Base-by-base conservation (phyloP, 1,140 invertebrate genomes). In the Melitaea cinxia region DNA sequence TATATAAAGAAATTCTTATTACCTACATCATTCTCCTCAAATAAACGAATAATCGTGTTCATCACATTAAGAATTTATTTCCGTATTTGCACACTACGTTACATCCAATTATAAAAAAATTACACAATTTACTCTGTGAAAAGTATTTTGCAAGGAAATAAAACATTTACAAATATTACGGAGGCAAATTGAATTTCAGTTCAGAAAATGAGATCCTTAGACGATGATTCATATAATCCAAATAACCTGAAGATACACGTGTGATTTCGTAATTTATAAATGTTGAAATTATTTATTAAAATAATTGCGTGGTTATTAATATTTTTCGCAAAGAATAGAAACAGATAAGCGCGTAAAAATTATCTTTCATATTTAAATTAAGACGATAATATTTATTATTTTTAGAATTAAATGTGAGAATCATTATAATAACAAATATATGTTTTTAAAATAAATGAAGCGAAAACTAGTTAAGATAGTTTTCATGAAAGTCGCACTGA, bases 151-250 rank as follows among this genome's bases (percentile, higher is more conserved):
- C 9, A 12, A 26, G 24, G 37, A 64, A 64, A 50, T 56, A 56
- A 56, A 64, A 64, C 42, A 45, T 63, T 62, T 68, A 42, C 55
- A 55, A 68, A 68, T 59, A 63, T 68, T 69, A 63, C 61, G 56
- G 30, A 59, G 61, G 61, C 50, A 64, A 70, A 70, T 65, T 70
- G 67, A 57, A 59, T 59, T 65, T 56, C 64, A 55, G 15, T 64
- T 50, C 61, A 52, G 60, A 45, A 65, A 70, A 70, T 69, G 67
- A 69, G 61, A 56, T 69, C 56, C 55, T 28, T 9, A 33, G 50
- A 59, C 54, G 42, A 23, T 47, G 42, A 64, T 64, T 49, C 37
- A 15, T 21, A n/a, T 45, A 28, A 30, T 28, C 19, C 30, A 24
- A 42, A 19, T 49, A 4, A 47, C 15, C 26, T 30, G 9, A 19